phyloP scores from a whole-genome alignment of 2,888 invertebrate genomes.

The Timema podura region DNA sequence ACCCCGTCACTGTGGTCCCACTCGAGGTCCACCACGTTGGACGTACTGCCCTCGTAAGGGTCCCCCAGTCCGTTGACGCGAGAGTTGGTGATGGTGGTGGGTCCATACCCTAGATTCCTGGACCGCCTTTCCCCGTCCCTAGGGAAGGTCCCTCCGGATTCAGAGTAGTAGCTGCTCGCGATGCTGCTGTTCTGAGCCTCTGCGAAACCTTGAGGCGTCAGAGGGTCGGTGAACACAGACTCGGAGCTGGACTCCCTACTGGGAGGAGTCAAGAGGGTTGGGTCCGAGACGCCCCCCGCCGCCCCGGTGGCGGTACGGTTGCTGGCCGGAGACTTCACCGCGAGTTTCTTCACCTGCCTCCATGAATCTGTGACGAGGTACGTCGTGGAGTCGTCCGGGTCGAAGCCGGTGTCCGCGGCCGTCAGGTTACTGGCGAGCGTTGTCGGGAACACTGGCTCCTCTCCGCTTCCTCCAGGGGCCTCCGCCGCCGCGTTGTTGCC shows the following conservation, averaged over 20 bases:
- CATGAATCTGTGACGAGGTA: slow-evolving; percentile 45
- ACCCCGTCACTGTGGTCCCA: slow-evolving; percentile 1
- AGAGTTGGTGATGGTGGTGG: not conserved
- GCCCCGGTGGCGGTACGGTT: not conserved
- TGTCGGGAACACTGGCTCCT: slow-evolving; percentile 17
- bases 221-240: slow-evolving; percentile 72
- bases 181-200: slow-evolving; percentile 27
- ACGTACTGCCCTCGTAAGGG: slow-evolving; percentile 29
- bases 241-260: slow-evolving; percentile 62
- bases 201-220: slow-evolving; percentile 51
- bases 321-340: slow-evolving; percentile 34
- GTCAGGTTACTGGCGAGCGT: no score
- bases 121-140: slow-evolving; percentile 10
- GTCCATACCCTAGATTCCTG: not conserved
- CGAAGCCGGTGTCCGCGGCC: slow-evolving; percentile 17
- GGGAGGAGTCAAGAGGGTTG: slow-evolving; percentile 25
- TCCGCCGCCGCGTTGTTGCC: slow-evolving; percentile 17
- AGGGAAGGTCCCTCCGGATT: slow-evolving; percentile 21
- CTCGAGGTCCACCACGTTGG: slow-evolving; percentile 22
- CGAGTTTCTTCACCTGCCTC: slow-evolving; percentile 42
- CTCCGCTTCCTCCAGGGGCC: slow-evolving; percentile 15
- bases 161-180: slow-evolving; percentile 31
- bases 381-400: slow-evolving; percentile 21
- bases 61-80: slow-evolving; percentile 3
- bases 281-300: not conserved